Evolutionary conservation across 2,888 invertebrate genomes (phyloP).

Genomic region (Microplitis deprimator): DNA sequence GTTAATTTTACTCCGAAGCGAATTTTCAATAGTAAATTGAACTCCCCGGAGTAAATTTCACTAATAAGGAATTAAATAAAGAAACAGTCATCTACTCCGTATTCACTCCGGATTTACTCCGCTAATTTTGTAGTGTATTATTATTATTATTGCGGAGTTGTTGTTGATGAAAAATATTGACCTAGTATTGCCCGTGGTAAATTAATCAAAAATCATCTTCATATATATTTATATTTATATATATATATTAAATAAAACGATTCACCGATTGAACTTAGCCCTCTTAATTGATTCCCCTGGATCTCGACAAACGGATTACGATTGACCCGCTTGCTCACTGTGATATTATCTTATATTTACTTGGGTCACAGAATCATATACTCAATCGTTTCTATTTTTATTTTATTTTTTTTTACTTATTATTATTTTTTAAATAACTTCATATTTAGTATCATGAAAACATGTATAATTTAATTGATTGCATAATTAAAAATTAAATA

Average conservation of each 20-base stretch:
- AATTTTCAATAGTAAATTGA: no score
- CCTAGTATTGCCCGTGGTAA: slow-evolving; percentile 29
- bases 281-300: slow-evolving; percentile 54
- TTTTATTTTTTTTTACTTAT: slow-evolving; percentile 34
- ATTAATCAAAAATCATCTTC: slow-evolving; percentile 4
- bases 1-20: no score
- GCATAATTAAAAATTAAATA: background rate
- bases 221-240: slow-evolving; percentile 31
- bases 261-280: slow-evolving; percentile 51
- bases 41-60: no score
- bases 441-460: background rate
- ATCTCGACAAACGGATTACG: slow-evolving; percentile 48
- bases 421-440: background rate
- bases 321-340: slow-evolving; percentile 49
- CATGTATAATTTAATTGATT: background rate
- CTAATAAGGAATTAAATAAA: no score
- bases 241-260: slow-evolving; percentile 36
- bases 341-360: slow-evolving; percentile 53
- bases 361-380: slow-evolving; percentile 44
- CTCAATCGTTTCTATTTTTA: slow-evolving; percentile 31
- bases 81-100: no score
- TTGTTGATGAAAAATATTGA: slow-evolving; percentile 23
- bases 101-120: no score
- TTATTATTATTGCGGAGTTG: no score
- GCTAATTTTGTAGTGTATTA: no score